Evolutionary conservation across 1,140 invertebrate genomes (phyloP), one percentile per base, ranked within the genome.

Genomic region (Drosophila grimshawi): DNA sequence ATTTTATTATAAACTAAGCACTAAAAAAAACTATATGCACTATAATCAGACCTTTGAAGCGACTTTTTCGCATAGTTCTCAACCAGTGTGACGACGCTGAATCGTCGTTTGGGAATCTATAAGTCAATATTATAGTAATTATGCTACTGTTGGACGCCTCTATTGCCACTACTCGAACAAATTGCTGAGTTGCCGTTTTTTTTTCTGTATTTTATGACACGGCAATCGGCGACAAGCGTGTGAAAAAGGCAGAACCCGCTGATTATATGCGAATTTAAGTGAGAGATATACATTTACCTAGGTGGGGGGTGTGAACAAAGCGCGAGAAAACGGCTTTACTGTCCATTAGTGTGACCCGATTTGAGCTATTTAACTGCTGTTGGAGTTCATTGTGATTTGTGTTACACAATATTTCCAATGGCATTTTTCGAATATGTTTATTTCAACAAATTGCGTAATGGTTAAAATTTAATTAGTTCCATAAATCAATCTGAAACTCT

Each of bases 51-150:
- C 19, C 19, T 19, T 19, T 19, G 19, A 19, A 19, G 1, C 19
- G 19, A 11, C 2, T 2, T 33, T 29, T 33, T 27, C 3, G 2
- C n/a, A 30, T 39, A 27, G 1, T 51, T 30, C 4, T 1, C 0
- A 8, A 3, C 33, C 63, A 72, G 63, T 60, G 69, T 72, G 32
- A 30, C 56, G 11, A 10, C 0, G 30, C 32, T 32, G 32, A 19
- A 19, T 19, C 19, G 19, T 19, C 43, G 32, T 35, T 48, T 37
- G 10, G 6, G 19, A 53, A 49, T 48, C 46, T 19, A 19, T 19
- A 19, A 19, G 45, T 52, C 66, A 52, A 56, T 76, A 80, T 64
- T 81, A 82, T 70, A 82, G 70, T 70, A 78, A 81, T 82, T 81
- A 81, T 78, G 80, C 52, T 69, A 68, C 70, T 69, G 71, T 69